Conservation (phyloP, 2,888 invertebrate species). For the Dicranocentrus wangi region DNA sequence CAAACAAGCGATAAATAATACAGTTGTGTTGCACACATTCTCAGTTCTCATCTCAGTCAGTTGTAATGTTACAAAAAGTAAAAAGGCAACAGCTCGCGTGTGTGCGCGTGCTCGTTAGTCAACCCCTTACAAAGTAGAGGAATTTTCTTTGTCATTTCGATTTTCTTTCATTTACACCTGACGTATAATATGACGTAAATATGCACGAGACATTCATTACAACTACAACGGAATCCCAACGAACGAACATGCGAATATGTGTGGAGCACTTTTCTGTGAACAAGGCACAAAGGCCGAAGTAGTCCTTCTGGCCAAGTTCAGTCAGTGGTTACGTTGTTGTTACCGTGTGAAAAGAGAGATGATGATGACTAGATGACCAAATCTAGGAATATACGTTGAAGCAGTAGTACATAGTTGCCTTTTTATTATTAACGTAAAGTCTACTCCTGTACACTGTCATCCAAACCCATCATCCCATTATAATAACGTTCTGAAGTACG, state of each 20-base stretch:
- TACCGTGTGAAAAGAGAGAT: constrained; percentile 10
- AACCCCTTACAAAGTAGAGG: constrained; percentile 26
- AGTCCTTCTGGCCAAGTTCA: constrained; percentile 33
- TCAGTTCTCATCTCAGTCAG: too few species aligned
- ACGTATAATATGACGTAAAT: constrained; percentile 28
- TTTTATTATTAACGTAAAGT: constrained; percentile 20
- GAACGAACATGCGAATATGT: neutral
- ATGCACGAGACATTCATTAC: neutral
- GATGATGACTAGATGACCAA: constrained; percentile 17
- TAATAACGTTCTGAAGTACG: constrained; percentile 19
- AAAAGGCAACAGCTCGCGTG: neutral
- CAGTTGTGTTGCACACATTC: neutral
- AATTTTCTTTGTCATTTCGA: constrained; percentile 50
- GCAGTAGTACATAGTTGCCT: constrained; percentile 11
- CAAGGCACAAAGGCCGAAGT: constrained; percentile 37
- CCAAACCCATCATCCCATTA: constrained; percentile 30
- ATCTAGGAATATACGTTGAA: neutral
- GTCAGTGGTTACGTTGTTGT: neutral
- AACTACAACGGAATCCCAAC: neutral
- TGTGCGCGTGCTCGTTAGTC: constrained; percentile 25
- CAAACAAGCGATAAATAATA: constrained; percentile 5
- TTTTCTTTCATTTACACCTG: constrained; percentile 38
- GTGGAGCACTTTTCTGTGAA: constrained; percentile 29
- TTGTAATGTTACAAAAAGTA: too few species aligned
- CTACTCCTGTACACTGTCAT: neutral